Evolutionary conservation across 2,797 vertebrate species (phyloP), one percentile per base, ranked within the genome.

Genomic region (Etheostoma perlongum): DNA sequence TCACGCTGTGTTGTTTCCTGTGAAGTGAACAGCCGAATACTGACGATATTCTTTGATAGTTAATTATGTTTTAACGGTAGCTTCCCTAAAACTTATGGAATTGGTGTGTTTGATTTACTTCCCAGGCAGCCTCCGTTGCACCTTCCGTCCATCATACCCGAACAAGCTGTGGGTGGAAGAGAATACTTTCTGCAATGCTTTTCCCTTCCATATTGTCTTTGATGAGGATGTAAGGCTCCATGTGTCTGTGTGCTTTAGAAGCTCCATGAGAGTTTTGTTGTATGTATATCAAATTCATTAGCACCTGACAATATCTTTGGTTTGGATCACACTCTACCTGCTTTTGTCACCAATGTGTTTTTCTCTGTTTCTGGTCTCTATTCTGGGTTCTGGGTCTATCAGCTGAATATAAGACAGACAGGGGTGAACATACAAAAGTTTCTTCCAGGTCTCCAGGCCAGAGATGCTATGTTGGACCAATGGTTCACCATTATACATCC

Each of bases 391-490:
- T 40, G 10, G 21, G 57, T 42, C 36, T 15, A 0, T 64, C 79
- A 96, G 94, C 91, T 96, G 30, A 92, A 74, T 78, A 90, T 96
- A 12, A 95, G 88, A 58, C 94, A 96, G 87, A 89, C 90, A 0
- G 94, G 96, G 14, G 92, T 93, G 65, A 96, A 96, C 73, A 93
- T 96, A 78, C 95, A 96, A 85, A 96, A 94, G 79, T 95, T 95
- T 69, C 83, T 94, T 46, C 94, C 93, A 9, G 93, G 92, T 60
- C 91, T 95, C 33, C 89, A 89, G 71, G 92, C 72, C 7, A 72
- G 49, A 76, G 91, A 86, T 2, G 83, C 86, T 74, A 77, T 10
- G 6, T 54, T 96, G 79, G 89, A 96, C 54, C 85, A 95, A 6
- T 92, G 89, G 86, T 96, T 97, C 85, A 89, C 80, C 25, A 90